A percentile compares a stretch with the other conserved stretches of the same genome.
phyloP scores from a whole-genome alignment of 2,113 vertebrate genomes.

The Tragelaphus buxtoni region DNA sequence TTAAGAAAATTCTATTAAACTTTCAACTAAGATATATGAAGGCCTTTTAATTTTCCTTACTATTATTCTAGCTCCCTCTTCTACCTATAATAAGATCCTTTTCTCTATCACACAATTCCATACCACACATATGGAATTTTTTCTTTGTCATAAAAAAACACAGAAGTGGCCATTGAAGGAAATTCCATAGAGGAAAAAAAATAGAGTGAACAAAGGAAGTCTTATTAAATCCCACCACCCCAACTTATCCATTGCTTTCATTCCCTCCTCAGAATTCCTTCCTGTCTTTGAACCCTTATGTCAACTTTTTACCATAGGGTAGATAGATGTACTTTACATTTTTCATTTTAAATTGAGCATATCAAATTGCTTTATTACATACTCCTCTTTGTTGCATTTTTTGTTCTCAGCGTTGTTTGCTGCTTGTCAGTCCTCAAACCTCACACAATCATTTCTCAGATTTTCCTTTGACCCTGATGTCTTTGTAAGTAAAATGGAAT shows the following conservation, averaged over 20 bases:
- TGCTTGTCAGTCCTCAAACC: constrained; percentile 9
- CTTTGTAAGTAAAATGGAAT: background rate
- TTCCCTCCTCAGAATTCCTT: background rate
- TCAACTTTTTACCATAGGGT: background rate
- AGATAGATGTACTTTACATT: background rate
- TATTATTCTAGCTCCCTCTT: background rate
- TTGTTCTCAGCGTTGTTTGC: background rate
- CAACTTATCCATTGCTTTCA: background rate
- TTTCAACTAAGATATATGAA: background rate
- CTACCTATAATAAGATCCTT: background rate
- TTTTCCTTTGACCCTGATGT: background rate
- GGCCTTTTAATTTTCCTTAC: background rate
- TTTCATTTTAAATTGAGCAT: background rate
- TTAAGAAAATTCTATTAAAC: background rate
- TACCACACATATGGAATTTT: background rate
- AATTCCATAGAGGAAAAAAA: background rate
- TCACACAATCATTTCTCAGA: background rate
- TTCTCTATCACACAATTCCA: background rate
- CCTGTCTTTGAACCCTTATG: background rate
- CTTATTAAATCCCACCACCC: background rate
- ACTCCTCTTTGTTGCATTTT: background rate
- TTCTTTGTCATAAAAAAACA: background rate
- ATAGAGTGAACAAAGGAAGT: background rate
- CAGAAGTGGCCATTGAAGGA: background rate
- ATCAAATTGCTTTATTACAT: background rate